These are phyloP conservation scores for Neuroterus valhalla DNA, from an alignment of 1,140 invertebrate genomes.

Conservation along the genomic window DNA sequence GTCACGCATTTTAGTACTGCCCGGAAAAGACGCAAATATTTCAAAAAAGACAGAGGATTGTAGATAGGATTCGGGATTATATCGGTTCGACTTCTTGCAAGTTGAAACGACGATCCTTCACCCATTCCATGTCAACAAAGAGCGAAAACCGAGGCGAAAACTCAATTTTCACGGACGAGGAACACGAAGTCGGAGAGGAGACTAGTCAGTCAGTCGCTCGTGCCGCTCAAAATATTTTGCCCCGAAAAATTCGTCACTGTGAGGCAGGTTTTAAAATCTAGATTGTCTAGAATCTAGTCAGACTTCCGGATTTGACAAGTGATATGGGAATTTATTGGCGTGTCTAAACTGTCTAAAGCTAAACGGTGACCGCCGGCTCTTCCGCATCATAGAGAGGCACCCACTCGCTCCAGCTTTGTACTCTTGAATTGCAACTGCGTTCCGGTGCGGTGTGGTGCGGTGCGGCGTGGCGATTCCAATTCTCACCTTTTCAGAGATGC, in stretches of 20 bases:
- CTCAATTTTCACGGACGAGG: no score
- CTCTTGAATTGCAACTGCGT: not conserved
- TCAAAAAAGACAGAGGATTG: not conserved
- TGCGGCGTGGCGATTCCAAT: not conserved
- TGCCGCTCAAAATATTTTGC: conserved; percentile 6
- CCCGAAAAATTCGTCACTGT: not conserved
- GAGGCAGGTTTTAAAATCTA: no score
- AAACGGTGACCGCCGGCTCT: not conserved
- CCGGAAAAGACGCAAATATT: not conserved
- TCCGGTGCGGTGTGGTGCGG: no score
- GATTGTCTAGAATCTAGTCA: not conserved
- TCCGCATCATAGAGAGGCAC: not conserved
- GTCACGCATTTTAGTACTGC: conserved; percentile 2
- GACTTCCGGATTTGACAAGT: not conserved
- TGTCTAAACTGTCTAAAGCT: not conserved
- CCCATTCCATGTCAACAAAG: no score
- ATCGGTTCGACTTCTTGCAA: no score
- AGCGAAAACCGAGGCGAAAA: no score
- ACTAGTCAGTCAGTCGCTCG: no score
- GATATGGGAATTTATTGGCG: conserved; percentile 1
- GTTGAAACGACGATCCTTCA: no score
- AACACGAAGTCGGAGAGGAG: no score
- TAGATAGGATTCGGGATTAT: not conserved
- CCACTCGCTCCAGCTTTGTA: not conserved
- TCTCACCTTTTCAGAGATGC: not conserved